phyloP scores from a whole-genome alignment of 2,113 vertebrate species.

The Platichthys flesus region DNA sequence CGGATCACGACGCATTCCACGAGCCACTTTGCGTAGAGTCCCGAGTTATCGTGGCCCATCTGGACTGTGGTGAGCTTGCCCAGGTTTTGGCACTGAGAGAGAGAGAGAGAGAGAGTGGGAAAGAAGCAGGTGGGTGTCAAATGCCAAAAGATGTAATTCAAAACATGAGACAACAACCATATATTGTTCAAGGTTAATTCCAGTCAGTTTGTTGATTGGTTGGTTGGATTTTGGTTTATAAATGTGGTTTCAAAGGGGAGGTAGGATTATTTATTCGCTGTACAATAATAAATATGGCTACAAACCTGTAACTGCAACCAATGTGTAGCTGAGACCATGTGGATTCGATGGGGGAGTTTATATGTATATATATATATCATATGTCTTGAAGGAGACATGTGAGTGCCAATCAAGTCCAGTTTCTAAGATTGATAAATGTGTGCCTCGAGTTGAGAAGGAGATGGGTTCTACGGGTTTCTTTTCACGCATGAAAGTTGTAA shows the following conservation, averaged over 20 bases:
- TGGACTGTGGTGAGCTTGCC: constrained; percentile 98
- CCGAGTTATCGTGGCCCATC: constrained; percentile 98
- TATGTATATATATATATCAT: no score
- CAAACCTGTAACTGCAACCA: no score
- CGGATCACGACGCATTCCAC: constrained; percentile 96
- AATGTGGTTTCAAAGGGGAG: no score
- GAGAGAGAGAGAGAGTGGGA: no score
- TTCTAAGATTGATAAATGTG: background rate
- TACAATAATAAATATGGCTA: no score
- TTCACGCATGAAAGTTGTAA: background rate
- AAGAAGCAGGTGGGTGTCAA: background rate
- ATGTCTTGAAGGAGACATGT: no score
- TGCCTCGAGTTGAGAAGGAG: background rate
- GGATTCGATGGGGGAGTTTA: no score
- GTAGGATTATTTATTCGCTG: no score
- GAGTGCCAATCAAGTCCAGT: background rate
- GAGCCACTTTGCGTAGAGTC: constrained; percentile 97
- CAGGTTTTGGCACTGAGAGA: constrained; percentile 93
- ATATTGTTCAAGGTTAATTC: background rate
- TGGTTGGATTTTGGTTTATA: no score
- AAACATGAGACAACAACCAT: background rate
- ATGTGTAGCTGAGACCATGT: no score
- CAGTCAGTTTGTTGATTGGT: background rate
- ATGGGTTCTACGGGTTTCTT: background rate
- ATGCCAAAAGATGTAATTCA: background rate